A percentile compares a stretch with the other conserved stretches of the same genome.
Evolutionary conservation across 1,140 invertebrate genomes (phyloP).

Genomic region (Ptiloglossa arizonensis): DNA sequence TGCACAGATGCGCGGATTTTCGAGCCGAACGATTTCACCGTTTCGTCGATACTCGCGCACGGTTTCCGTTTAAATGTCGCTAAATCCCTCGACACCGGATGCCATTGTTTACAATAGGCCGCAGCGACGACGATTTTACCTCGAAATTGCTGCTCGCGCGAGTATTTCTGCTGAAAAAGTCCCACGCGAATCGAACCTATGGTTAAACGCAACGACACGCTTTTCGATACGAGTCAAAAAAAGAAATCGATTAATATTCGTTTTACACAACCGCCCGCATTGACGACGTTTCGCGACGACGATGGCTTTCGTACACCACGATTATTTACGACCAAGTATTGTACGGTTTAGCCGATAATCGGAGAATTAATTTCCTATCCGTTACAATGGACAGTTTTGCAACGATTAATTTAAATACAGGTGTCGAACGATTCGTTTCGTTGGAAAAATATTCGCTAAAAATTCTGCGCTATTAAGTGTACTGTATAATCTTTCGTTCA

Average conservation of each 20-base stretch:
- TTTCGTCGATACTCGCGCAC: background rate
- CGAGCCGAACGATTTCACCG: background rate
- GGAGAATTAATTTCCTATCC: too few relatives aligned
- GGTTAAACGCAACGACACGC: background rate
- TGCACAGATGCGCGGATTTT: background rate
- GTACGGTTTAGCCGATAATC: background rate
- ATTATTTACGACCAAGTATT: slow-evolving; percentile 11
- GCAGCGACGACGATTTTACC: background rate
- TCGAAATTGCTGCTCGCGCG: background rate
- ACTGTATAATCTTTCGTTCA: too few relatives aligned
- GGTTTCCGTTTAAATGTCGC: background rate
- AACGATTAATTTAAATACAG: background rate
- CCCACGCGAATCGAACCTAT: background rate
- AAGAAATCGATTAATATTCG: background rate
- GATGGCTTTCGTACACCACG: background rate
- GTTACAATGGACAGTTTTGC: background rate
- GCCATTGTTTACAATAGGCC: background rate
- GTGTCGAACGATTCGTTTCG: too few relatives aligned
- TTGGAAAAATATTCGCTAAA: too few relatives aligned
- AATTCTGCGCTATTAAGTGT: too few relatives aligned
- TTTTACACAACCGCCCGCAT: background rate
- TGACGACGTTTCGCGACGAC: background rate
- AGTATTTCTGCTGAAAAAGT: background rate
- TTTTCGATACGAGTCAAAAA: too few relatives aligned
- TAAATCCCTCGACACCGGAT: background rate